Evolutionary conservation across 2,113 vertebrate genomes (phyloP).

Genomic region (Pseudolaguvia tuberculata): DNA sequence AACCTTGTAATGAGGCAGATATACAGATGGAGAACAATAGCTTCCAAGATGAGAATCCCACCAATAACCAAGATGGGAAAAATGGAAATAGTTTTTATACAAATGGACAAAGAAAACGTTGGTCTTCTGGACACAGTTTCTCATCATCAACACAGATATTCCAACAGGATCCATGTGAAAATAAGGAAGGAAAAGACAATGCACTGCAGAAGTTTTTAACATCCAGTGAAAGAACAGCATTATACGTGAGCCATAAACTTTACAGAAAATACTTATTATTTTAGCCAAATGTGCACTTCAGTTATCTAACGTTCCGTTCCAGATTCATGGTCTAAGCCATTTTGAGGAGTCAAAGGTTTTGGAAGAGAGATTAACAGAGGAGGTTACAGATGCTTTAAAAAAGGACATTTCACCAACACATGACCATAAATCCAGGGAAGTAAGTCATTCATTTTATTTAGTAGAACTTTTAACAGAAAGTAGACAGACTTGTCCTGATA

Average conservation of each 20-base stretch:
- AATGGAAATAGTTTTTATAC: not conserved
- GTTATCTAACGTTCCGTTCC: not conserved
- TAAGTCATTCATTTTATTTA: constrained; percentile 33
- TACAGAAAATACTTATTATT: not conserved
- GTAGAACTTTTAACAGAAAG: constrained; percentile 1
- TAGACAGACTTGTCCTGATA: not conserved
- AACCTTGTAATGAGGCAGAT: constrained; percentile 30
- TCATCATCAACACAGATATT: constrained; percentile 26
- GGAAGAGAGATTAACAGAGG: constrained; percentile 30
- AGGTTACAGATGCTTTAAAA: constrained; percentile 37
- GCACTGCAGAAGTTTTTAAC: not conserved
- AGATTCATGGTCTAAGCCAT: constrained; percentile 20
- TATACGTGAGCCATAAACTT: constrained; percentile 28
- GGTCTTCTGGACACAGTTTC: constrained; percentile 2
- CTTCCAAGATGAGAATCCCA: constrained; percentile 46
- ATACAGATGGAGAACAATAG: constrained; percentile 39
- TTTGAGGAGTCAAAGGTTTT: constrained; percentile 20
- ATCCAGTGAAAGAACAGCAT: constrained; percentile 7
- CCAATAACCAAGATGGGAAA: constrained; percentile 11
- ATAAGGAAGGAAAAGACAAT: constrained; percentile 4
- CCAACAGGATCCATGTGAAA: constrained; percentile 20
- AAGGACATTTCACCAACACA: constrained; percentile 20
- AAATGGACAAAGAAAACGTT: constrained; percentile 35
- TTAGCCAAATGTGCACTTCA: not conserved
- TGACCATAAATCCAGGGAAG: constrained; percentile 26